Conservation (phyloP, 1,140 invertebrate genomes). For the Conus betulinus region DNA sequence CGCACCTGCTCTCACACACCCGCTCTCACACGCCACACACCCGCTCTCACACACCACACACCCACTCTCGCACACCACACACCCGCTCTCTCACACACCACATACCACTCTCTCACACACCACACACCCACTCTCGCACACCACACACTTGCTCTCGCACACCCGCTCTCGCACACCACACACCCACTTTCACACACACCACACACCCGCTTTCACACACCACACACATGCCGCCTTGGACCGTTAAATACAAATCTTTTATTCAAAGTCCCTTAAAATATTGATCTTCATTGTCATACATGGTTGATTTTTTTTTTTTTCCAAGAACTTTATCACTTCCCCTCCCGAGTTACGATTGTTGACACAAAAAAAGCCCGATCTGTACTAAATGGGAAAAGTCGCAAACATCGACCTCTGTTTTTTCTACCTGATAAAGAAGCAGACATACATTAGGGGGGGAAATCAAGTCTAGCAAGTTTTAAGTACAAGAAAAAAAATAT, state of each 20-base stretch:
- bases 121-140: not conserved
- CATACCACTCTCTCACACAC: not conserved
- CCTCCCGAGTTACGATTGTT: not conserved
- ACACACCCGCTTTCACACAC: not conserved
- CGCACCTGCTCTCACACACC: too few species aligned
- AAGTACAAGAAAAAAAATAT: conserved; percentile 8
- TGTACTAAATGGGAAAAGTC: not conserved
- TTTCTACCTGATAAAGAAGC: not conserved
- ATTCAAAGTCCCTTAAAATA: conserved; percentile 27
- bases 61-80: too few species aligned
- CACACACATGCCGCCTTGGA: not conserved
- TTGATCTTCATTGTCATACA: conserved; percentile 25
- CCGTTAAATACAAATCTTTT: conserved; percentile 26
- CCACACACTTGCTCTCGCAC: not conserved
- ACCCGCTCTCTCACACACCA: too few species aligned
- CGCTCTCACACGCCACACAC: too few species aligned
- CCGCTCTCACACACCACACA: too few species aligned
- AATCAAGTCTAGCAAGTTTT: not conserved
- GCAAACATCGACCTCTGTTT: not conserved
- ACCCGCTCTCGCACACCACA: not conserved
- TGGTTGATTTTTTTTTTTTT: not conserved
- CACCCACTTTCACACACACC: not conserved
- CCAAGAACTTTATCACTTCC: not conserved
- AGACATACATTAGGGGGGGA: not conserved
- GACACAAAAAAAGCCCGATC: not conserved